phyloP scores from a whole-genome alignment of 2,797 vertebrate species.

The Anableps anableps region DNA sequence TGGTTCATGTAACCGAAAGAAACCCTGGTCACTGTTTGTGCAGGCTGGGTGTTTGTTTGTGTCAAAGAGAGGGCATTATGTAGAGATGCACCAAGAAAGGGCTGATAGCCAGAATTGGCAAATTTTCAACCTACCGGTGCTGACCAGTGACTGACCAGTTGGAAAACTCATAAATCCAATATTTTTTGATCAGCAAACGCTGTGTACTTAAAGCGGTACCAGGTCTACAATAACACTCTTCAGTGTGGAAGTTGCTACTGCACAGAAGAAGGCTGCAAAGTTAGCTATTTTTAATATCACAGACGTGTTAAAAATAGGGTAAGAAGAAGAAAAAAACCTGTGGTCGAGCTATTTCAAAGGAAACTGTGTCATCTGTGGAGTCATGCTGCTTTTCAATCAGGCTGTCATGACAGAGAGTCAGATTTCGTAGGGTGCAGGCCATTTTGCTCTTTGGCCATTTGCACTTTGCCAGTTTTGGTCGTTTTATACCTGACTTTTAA shows the following conservation, averaged over 20 bases:
- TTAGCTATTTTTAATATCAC: neutral
- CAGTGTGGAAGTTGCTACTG: neutral
- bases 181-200: neutral
- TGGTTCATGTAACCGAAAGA: slow-evolving; percentile 70
- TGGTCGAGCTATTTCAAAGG: neutral
- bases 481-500: neutral
- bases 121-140: neutral
- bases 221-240: neutral
- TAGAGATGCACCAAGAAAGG: neutral
- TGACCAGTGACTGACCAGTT: neutral
- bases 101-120: neutral
- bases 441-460: neutral
- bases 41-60: slow-evolving; percentile 14
- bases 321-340: neutral
- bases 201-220: neutral
- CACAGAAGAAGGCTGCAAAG: neutral
- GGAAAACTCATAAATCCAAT: neutral
- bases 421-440: neutral
- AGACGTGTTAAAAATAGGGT: neutral
- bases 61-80: neutral
- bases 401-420: neutral
- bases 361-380: neutral
- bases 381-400: neutral
- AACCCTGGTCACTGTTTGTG: slow-evolving; percentile 52
- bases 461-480: neutral